These are phyloP conservation scores for Drosophila tristis DNA, from an alignment of 1,140 invertebrate genomes.

Conservation along the genomic window DNA sequence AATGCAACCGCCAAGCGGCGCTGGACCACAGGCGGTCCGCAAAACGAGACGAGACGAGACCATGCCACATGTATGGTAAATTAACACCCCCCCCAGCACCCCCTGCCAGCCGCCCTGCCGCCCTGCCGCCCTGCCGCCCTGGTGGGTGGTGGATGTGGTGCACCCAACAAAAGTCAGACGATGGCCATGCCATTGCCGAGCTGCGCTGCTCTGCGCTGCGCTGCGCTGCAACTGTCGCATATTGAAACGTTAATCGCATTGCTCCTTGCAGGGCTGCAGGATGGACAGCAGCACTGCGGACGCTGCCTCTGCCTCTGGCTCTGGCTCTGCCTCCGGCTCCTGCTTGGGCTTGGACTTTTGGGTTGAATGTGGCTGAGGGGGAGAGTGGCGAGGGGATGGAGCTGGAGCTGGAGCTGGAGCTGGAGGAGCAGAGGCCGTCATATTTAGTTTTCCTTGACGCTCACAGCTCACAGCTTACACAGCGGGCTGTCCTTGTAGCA, in stretches of 20 bases:
- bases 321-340: too few species aligned
- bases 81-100: conserved; percentile 34
- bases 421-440: conserved; percentile 63
- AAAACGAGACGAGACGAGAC: conserved; percentile 6
- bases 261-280: conserved; percentile 40
- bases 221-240: conserved; percentile 60
- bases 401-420: conserved; percentile 28
- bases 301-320: too few species aligned
- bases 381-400: background rate
- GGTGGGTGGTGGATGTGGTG: too few species aligned
- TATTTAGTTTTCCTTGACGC: conserved; percentile 64
- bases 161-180: too few species aligned
- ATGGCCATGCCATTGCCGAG: conserved; percentile 13
- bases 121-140: too few species aligned
- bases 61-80: conserved; percentile 52
- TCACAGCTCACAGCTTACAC: conserved; percentile 51
- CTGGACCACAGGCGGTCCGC: conserved; percentile 58
- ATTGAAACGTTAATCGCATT: conserved; percentile 78
- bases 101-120: too few species aligned
- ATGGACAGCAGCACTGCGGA: background rate
- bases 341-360: too few species aligned
- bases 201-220: too few species aligned
- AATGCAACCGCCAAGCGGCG: conserved; percentile 48
- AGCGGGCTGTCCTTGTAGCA: conserved; percentile 61
- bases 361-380: background rate